Conservation (phyloP, 2,888 invertebrate genomes). For the Holacanthella duospinosa region DNA sequence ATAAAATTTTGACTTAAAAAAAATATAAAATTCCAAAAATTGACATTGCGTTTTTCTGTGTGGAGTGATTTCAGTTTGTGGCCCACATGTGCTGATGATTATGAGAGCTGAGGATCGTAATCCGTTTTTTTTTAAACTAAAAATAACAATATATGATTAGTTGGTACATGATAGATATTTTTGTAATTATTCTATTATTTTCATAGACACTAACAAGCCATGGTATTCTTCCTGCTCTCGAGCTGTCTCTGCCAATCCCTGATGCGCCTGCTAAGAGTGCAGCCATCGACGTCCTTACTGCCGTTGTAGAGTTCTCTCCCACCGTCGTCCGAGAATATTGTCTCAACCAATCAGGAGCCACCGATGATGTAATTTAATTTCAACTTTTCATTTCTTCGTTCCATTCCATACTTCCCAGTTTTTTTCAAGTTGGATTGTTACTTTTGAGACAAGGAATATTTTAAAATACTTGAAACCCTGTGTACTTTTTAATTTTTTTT, state of each 20-base stretch:
- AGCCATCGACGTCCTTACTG: slow-evolving; percentile 94
- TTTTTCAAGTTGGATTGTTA: neutral
- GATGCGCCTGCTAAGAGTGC: slow-evolving; percentile 91
- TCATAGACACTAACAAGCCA: slow-evolving; percentile 64
- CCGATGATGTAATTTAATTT: slow-evolving; percentile 62
- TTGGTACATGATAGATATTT: too few relatives aligned
- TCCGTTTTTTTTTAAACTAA: slow-evolving; percentile 10
- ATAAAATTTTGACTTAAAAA: too few relatives aligned
- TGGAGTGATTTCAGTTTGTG: too few relatives aligned
- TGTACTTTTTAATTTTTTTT: too few relatives aligned
- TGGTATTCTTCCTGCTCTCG: slow-evolving; percentile 77
- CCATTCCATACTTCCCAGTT: neutral
- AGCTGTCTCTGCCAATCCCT: slow-evolving; percentile 80
- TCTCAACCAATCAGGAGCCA: slow-evolving; percentile 77
- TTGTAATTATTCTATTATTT: slow-evolving; percentile 5
- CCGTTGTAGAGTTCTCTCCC: slow-evolving; percentile 96
- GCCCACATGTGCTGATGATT: slow-evolving; percentile 35
- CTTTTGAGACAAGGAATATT: too few relatives aligned
- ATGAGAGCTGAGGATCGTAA: slow-evolving; percentile 35
- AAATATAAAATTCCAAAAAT: too few relatives aligned
- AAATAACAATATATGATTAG: neutral
- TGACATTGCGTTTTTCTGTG: too few relatives aligned
- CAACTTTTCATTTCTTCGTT: slow-evolving; percentile 1
- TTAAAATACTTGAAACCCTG: too few relatives aligned
- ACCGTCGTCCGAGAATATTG: slow-evolving; percentile 95